These are phyloP conservation scores for Rapana venosa DNA, from an alignment of 2,888 invertebrate species.

Conservation along the genomic window DNA sequence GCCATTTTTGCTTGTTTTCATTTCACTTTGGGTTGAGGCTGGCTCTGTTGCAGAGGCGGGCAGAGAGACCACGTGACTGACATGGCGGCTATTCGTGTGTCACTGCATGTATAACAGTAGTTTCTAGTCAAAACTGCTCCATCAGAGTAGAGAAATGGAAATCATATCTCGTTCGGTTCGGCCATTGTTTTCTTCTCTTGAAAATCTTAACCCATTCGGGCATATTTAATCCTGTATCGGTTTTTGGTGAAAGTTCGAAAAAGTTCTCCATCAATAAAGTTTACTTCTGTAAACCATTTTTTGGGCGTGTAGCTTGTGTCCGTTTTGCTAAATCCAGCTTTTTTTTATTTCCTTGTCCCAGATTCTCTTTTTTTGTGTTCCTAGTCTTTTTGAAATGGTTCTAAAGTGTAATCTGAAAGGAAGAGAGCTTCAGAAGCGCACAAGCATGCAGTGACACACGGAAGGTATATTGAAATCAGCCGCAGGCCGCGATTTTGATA, in stretches of 20 bases:
- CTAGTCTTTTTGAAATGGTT: neutral
- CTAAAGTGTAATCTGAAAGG: neutral
- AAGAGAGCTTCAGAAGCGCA: neutral
- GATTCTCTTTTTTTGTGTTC: neutral
- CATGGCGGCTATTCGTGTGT: conserved; percentile 37
- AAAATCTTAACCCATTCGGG: neutral
- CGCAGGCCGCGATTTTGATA: conserved; percentile 40
- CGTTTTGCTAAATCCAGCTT: neutral
- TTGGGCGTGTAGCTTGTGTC: neutral
- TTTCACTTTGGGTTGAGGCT: neutral
- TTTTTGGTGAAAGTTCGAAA: neutral
- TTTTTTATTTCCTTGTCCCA: neutral
- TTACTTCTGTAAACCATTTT: neutral
- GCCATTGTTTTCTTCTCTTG: neutral
- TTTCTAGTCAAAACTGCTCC: neutral
- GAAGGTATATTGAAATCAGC: conserved; percentile 44
- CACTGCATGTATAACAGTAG: conserved; percentile 42
- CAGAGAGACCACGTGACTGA: conserved; percentile 24
- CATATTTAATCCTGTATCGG: neutral
- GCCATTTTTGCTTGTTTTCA: neutral
- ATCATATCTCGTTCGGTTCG: neutral
- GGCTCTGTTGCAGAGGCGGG: conserved; percentile 36
- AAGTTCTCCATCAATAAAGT: conserved; percentile 7
- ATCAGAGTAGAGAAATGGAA: neutral
- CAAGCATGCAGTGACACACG: conserved; percentile 43